Percentiles rank a stretch among this genome's conserved stretches.
Evolutionary conservation across 2,797 vertebrate genomes (phyloP).

Genomic region (Pogonophryne albipinna): DNA sequence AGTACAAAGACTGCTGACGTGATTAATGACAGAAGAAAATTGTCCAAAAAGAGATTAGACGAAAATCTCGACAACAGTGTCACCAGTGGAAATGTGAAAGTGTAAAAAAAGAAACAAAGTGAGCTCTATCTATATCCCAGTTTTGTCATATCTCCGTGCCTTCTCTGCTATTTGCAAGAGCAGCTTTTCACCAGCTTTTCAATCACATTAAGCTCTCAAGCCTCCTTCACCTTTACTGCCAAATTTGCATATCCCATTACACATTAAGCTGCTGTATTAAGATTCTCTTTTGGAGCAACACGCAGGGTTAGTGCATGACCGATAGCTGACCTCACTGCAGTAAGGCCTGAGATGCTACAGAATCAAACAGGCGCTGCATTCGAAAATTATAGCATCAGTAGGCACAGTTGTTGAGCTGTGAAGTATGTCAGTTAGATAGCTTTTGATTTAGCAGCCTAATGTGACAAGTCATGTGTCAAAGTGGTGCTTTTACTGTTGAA

Average conservation of each 20-base stretch:
- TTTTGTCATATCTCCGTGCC: not conserved
- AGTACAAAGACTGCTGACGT: not conserved
- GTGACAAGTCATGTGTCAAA: not conserved
- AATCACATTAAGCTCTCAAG: slow-evolving; percentile 7
- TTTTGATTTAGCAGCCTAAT: not conserved
- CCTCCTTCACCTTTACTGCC: slow-evolving; percentile 3
- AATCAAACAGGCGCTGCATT: not conserved
- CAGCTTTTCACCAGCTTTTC: slow-evolving; percentile 12
- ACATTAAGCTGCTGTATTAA: slow-evolving; percentile 11
- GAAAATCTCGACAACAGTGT: slow-evolving; percentile 8
- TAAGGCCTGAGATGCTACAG: not conserved
- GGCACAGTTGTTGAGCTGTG: not conserved
- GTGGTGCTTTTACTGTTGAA: not conserved
- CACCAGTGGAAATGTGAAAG: slow-evolving; percentile 10
- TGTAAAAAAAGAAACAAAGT: slow-evolving; percentile 17
- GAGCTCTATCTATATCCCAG: slow-evolving; percentile 13
- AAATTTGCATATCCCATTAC: slow-evolving; percentile 33
- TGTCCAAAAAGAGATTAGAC: not conserved
- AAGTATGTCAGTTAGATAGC: not conserved
- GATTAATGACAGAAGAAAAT: not conserved
- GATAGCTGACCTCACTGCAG: slow-evolving; percentile 18
- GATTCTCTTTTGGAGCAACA: slow-evolving; percentile 2
- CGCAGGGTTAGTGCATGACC: slow-evolving; percentile 3
- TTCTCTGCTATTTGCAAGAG: not conserved
- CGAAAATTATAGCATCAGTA: not conserved